Evolutionary conservation across 1,140 invertebrate species (phyloP).

Genomic region (Euglossa dilemma): DNA sequence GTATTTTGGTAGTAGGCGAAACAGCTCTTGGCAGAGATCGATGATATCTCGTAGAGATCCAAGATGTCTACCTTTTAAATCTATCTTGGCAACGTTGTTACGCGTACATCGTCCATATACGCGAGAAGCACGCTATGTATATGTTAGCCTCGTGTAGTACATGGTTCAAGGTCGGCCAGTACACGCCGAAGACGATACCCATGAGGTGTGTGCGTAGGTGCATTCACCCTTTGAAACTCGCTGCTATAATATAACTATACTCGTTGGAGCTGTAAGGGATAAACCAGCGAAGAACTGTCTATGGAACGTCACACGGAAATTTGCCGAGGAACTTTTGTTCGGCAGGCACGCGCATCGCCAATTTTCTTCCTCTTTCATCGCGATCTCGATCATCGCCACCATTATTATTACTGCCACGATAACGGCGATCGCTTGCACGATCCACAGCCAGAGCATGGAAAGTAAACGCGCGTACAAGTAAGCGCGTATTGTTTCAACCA

Average conservation of each 20-base stretch:
- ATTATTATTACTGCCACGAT: background rate
- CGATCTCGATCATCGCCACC: no score
- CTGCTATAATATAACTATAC: conserved; percentile 37
- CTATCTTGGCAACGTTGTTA: conserved; percentile 24
- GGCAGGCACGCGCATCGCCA: background rate
- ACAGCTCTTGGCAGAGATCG: background rate
- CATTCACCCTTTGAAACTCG: conserved; percentile 73
- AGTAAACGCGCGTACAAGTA: background rate
- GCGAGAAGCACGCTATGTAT: conserved; percentile 22
- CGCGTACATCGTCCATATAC: background rate
- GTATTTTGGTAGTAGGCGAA: background rate
- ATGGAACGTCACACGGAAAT: background rate
- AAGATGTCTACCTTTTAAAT: background rate
- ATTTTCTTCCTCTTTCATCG: background rate
- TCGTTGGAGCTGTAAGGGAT: background rate
- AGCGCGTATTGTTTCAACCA: background rate
- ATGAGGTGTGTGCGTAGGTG: conserved; percentile 70
- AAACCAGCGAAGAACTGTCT: background rate
- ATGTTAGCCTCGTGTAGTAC: conserved; percentile 56
- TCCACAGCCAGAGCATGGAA: background rate
- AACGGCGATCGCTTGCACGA: background rate
- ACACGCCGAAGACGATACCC: conserved; percentile 73
- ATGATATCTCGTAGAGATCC: no score
- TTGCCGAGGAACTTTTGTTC: background rate
- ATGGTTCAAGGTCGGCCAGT: conserved; percentile 78